Evolutionary conservation across 1,140 invertebrate genomes (phyloP).

Genomic region (Eriocheir sinensis): DNA sequence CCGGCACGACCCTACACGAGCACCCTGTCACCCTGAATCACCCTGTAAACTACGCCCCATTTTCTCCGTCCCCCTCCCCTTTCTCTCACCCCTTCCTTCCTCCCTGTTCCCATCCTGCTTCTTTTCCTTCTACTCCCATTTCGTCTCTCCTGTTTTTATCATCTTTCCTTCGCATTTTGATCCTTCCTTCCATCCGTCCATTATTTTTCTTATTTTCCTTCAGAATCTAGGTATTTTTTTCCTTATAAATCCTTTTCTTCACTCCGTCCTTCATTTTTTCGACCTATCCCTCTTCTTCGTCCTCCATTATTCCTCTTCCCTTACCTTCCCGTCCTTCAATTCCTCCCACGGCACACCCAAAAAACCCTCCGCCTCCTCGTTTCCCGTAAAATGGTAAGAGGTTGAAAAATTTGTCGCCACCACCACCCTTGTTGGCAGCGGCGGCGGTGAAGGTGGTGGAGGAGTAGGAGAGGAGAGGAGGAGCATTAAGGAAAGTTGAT

Average conservation of each 20-base stretch:
- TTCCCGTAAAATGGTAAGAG: constrained; percentile 25
- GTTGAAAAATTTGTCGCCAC: not conserved
- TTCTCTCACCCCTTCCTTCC: not conserved
- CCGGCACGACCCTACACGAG: not conserved
- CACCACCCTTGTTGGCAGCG: not conserved
- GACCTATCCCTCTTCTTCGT: not conserved
- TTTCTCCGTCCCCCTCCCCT: not conserved
- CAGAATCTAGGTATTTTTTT: not conserved
- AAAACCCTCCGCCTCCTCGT: not conserved
- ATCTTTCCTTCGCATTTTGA: not conserved
- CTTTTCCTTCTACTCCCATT: not conserved
- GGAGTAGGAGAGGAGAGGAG: not conserved
- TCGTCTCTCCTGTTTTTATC: not conserved
- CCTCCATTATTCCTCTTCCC: not conserved
- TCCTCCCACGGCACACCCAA: not conserved
- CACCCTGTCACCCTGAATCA: not conserved
- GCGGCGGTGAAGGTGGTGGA: not conserved
- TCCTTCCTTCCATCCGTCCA: not conserved
- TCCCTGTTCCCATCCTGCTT: not conserved
- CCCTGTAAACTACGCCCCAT: not conserved
- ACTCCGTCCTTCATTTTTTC: not conserved
- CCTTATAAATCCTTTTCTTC: not conserved
- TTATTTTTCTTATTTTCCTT: not conserved
- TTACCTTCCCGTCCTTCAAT: not conserved
- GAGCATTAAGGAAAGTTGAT: not conserved